phyloP scores from a whole-genome alignment of 2,113 vertebrate genomes.

The Tretioscincus oriximinensis region DNA sequence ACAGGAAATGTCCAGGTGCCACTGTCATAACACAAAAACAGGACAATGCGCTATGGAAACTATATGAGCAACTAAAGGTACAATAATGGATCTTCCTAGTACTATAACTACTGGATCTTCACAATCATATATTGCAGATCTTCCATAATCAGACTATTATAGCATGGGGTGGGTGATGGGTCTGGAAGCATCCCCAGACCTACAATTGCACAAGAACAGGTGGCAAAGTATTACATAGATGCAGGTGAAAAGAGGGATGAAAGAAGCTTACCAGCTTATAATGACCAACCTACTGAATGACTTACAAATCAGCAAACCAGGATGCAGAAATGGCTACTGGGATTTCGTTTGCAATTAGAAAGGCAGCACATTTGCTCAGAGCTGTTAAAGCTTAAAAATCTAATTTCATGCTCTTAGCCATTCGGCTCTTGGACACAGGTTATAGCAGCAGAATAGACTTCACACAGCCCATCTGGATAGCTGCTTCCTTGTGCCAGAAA shows the following conservation, averaged over 20 bases:
- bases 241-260: not conserved
- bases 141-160: no score
- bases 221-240: not conserved
- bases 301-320: constrained; percentile 5
- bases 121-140: no score
- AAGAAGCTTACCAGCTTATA: constrained; percentile 22
- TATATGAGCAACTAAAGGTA: no score
- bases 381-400: not conserved
- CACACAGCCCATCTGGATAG: not conserved
- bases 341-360: constrained; percentile 14
- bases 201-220: fast-evolving
- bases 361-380: constrained; percentile 10
- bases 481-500: not conserved
- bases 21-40: no score
- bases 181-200: not conserved
- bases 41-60: no score
- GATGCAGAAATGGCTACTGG: not conserved
- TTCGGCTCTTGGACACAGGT: not conserved
- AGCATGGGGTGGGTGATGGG: no score
- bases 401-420: not conserved
- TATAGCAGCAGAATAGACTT: not conserved
- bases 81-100: no score
- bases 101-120: no score
- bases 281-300: constrained; percentile 29
- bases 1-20: no score